These are phyloP conservation scores for Acheta domesticus DNA, from an alignment of 2,888 invertebrate genomes.

Conservation along the genomic window DNA sequence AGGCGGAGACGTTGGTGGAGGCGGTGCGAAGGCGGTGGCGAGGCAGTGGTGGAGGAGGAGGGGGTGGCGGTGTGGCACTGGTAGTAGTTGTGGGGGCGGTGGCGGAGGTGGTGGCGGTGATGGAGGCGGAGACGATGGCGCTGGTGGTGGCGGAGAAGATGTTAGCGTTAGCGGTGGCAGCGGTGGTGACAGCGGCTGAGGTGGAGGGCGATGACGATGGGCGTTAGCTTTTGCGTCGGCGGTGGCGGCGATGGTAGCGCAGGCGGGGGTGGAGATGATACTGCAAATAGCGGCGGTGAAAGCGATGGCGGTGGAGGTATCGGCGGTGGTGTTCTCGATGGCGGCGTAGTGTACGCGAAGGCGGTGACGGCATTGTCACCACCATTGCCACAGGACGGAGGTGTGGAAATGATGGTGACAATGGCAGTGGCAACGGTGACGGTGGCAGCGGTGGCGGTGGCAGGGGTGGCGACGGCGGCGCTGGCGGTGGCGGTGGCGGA, in stretches of 20 bases:
- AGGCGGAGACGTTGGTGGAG: accelerated
- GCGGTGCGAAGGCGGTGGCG: background rate
- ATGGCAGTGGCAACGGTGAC: too few species aligned
- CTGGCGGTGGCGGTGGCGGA: background rate
- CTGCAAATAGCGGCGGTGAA: background rate
- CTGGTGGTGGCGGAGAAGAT: too few species aligned
- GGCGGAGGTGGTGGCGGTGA: too few species aligned
- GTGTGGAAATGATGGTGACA: too few species aligned
- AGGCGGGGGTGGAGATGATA: background rate
- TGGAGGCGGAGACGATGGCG: too few species aligned
- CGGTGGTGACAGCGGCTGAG: too few species aligned
- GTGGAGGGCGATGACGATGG: too few species aligned
- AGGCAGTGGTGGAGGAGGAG: background rate
- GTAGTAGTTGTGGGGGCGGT: too few species aligned
- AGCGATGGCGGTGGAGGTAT: background rate
- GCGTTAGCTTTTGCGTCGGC: accelerated
- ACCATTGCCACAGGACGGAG: too few species aligned
- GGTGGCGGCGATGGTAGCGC: background rate
- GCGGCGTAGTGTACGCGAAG: background rate
- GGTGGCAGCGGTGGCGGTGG: background rate
- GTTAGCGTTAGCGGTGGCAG: accelerated
- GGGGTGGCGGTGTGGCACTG: too few species aligned
- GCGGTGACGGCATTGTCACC: background rate
- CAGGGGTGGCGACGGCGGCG: background rate
- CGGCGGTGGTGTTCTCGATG: background rate